Evolutionary conservation across 2,113 vertebrate genomes (phyloP).

Genomic region (Oostethus manadensis): DNA sequence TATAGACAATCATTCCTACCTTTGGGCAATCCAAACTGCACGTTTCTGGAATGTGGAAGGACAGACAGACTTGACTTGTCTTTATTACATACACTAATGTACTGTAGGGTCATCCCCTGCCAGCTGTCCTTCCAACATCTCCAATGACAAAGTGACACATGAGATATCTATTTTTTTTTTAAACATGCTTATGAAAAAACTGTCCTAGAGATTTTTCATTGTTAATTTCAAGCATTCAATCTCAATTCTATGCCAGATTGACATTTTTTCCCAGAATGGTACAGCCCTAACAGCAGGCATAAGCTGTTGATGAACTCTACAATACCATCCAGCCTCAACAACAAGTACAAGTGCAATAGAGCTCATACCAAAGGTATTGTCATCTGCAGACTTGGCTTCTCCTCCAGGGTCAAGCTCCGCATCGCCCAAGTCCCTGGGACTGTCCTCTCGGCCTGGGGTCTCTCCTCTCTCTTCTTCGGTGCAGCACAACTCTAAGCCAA

Average conservation of each 20-base stretch:
- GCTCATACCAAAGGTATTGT: slow-evolving; percentile 81
- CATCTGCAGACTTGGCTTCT: slow-evolving; percentile 75
- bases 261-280: background rate
- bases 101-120: too few species aligned
- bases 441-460: slow-evolving; percentile 83
- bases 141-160: too few species aligned
- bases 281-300: background rate
- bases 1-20: too few species aligned
- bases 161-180: too few species aligned
- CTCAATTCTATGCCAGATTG: too few species aligned
- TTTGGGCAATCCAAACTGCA: too few species aligned
- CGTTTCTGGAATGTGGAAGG: too few species aligned
- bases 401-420: slow-evolving; percentile 76
- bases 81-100: too few species aligned
- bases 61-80: too few species aligned
- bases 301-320: background rate
- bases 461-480: slow-evolving; percentile 77
- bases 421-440: slow-evolving; percentile 80
- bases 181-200: background rate
- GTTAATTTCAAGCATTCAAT: background rate
- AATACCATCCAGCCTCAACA: background rate
- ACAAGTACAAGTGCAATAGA: background rate
- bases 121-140: too few species aligned
- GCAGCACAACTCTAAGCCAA: slow-evolving; percentile 60
- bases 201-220: too few species aligned